A percentile compares a stretch with the other conserved stretches of the same genome.
Conservation (phyloP, 2,113 vertebrate genomes). For the Zosterops lateralis region DNA sequence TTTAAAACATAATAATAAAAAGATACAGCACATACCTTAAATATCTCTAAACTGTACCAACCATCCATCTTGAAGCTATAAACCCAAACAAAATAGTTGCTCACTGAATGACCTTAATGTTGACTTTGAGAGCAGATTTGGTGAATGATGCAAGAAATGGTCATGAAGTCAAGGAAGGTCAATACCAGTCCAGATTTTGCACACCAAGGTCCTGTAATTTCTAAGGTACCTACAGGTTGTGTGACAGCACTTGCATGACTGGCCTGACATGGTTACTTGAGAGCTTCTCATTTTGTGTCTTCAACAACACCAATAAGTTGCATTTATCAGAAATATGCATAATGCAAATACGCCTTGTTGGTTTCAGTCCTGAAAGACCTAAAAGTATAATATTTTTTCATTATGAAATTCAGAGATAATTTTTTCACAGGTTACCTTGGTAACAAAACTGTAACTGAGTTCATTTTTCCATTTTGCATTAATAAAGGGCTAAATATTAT, state of each 20-base stretch:
- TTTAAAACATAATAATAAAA: background rate
- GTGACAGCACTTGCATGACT: background rate
- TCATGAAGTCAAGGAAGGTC: background rate
- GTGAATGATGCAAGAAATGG: background rate
- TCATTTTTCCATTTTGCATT: slow-evolving; percentile 43
- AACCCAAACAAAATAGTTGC: background rate
- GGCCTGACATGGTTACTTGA: background rate
- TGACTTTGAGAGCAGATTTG: background rate
- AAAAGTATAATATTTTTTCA: slow-evolving; percentile 17
- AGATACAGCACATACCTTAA: background rate
- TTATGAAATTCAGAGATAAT: slow-evolving; percentile 8
- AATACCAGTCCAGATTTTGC: background rate
- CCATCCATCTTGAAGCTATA: background rate
- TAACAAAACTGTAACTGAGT: slow-evolving; percentile 46
- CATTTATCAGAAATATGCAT: background rate
- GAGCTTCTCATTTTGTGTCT: background rate
- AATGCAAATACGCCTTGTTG: background rate
- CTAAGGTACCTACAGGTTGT: background rate
- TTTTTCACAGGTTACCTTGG: slow-evolving; percentile 32
- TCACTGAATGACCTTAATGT: background rate
- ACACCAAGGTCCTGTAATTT: background rate
- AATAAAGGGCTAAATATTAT: slow-evolving; percentile 38
- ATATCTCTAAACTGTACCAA: background rate
- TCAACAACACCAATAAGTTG: background rate
- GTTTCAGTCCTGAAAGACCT: slow-evolving; percentile 23